Percentiles rank a stretch among this genome's conserved stretches.
phyloP scores from a whole-genome alignment of 2,797 vertebrate genomes.

The Neoniphon sammara region DNA sequence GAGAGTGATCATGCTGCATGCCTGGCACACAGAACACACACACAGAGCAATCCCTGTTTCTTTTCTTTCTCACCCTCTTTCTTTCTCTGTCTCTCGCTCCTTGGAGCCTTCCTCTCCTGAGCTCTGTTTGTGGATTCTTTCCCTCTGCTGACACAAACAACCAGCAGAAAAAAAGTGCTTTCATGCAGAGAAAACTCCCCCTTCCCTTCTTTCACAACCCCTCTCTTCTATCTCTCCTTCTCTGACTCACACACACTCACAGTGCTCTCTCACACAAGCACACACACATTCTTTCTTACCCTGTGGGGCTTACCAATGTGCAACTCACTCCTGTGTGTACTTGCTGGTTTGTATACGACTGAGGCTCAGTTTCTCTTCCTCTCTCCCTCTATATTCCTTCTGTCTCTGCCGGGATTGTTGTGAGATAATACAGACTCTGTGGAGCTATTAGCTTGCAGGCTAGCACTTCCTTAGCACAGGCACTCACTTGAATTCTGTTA shows the following conservation, averaged over 20 bases:
- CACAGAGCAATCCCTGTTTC: neutral
- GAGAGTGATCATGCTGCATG: slow-evolving; percentile 21
- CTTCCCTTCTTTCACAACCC: neutral
- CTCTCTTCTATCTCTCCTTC: slow-evolving; percentile 25
- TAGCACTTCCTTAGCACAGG: slow-evolving; percentile 68
- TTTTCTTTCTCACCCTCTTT: slow-evolving; percentile 20
- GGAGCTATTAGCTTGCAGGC: slow-evolving; percentile 52
- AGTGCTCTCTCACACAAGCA: neutral
- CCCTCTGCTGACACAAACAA: slow-evolving; percentile 64
- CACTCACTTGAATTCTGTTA: slow-evolving; percentile 8
- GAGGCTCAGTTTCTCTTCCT: slow-evolving; percentile 29
- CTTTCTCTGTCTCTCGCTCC: slow-evolving; percentile 6
- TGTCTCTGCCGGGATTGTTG: slow-evolving; percentile 33
- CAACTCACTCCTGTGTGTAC: slow-evolving; percentile 49
- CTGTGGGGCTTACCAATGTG: slow-evolving; percentile 34
- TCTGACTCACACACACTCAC: slow-evolving; percentile 27
- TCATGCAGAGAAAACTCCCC: slow-evolving; percentile 43
- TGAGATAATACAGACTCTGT: slow-evolving; percentile 34
- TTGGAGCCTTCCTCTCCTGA: slow-evolving; percentile 41
- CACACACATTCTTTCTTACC: slow-evolving; percentile 6
- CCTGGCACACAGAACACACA: slow-evolving; percentile 17
- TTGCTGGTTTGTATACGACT: slow-evolving; percentile 47
- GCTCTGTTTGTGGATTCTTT: slow-evolving; percentile 44
- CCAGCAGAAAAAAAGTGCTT: slow-evolving; percentile 55
- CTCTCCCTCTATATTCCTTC: slow-evolving; percentile 15